Evolutionary conservation across 2,113 vertebrate species (phyloP).

Genomic region (Lepidothrix coronata): DNA sequence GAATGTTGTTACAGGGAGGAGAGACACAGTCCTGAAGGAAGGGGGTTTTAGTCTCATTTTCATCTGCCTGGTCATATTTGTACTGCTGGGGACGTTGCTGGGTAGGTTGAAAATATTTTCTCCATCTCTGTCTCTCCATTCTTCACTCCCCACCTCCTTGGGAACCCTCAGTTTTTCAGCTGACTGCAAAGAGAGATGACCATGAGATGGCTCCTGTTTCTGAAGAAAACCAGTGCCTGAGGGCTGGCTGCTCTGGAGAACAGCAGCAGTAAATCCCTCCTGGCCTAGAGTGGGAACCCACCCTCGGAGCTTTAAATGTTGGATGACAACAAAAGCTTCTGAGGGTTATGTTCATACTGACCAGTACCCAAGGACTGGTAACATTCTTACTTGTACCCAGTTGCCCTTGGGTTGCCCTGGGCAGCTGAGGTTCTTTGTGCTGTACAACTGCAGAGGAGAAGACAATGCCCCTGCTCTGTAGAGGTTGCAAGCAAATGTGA

Average conservation of each 20-base stretch:
- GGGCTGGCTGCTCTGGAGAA: background rate
- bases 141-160: background rate
- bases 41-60: background rate
- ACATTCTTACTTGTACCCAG: fast-evolving
- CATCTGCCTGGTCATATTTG: background rate
- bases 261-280: background rate
- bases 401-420: background rate
- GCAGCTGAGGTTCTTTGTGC: background rate
- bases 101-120: background rate
- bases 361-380: fast-evolving
- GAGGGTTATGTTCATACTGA: background rate
- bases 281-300: background rate
- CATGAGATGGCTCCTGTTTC: background rate
- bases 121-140: background rate
- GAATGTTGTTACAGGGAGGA: background rate
- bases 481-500: background rate
- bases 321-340: background rate
- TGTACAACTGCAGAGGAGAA: background rate
- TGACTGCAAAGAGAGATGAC: background rate
- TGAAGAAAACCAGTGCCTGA: background rate
- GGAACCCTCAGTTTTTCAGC: background rate
- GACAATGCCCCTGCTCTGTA: background rate
- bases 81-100: background rate
- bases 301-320: background rate
- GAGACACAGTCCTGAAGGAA: background rate